Percentiles rank a stretch among this genome's conserved stretches.
Evolutionary conservation across 2,113 vertebrate species (phyloP).

Genomic region (Mus spicilegus): DNA sequence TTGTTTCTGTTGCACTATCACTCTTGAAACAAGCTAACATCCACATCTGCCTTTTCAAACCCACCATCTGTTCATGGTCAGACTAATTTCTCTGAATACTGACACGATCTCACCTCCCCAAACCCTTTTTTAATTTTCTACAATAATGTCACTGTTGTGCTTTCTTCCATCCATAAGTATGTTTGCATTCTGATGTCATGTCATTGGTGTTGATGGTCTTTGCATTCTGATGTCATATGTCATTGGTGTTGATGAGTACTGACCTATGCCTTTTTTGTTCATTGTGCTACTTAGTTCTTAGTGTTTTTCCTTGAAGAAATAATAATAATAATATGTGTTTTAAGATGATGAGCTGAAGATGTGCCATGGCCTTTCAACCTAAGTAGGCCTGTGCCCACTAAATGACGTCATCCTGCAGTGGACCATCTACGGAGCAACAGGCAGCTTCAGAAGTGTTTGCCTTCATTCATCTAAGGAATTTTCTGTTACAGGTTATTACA

Average conservation of each 20-base stretch:
- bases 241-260: neutral
- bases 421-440: neutral
- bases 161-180: neutral
- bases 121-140: neutral
- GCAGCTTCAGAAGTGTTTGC: neutral
- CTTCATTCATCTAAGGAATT: neutral
- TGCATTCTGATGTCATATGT: too few relatives aligned
- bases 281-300: neutral
- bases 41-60: neutral
- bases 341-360: neutral
- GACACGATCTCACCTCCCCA: neutral
- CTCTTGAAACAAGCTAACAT: neutral
- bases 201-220: neutral
- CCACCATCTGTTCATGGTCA: neutral
- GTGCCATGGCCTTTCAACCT: neutral
- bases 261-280: neutral
- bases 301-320: neutral
- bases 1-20: neutral
- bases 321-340: constrained; percentile 17
- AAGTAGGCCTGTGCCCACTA: neutral
- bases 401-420: neutral
- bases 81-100: neutral
- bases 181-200: neutral
- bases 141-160: neutral
- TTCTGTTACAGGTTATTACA: neutral